These are phyloP conservation scores for Probosciger aterrimus DNA, from an alignment of 2,113 vertebrate species.

Conservation along the genomic window DNA sequence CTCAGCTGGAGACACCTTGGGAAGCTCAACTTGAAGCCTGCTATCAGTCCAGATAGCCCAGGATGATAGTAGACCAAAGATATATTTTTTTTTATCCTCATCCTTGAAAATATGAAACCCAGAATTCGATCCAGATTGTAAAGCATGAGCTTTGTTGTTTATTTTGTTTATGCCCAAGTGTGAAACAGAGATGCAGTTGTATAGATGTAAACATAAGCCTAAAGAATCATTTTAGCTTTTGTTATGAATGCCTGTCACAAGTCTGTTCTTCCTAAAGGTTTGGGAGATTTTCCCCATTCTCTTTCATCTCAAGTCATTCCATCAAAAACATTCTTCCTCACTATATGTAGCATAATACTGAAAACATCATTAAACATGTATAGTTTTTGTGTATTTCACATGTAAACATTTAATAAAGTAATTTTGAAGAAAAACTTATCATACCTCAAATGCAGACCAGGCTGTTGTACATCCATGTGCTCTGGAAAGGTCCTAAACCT, in stretches of 20 bases:
- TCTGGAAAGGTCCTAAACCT: not conserved
- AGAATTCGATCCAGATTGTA: not conserved
- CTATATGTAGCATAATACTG: not conserved
- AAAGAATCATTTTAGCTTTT: not conserved
- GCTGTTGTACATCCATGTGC: not conserved
- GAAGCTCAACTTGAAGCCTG: not conserved
- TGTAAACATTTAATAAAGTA: not conserved
- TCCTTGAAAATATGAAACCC: not conserved
- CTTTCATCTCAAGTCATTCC: not conserved
- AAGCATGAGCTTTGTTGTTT: not conserved
- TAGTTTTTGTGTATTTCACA: not conserved
- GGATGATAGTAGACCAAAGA: not conserved
- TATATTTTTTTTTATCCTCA: not conserved
- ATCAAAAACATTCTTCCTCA: not conserved
- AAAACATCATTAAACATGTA: not conserved
- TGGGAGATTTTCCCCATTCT: not conserved
- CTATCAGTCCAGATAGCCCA: not conserved
- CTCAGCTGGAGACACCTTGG: not conserved
- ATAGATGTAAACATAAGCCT: not conserved
- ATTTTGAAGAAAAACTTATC: not conserved
- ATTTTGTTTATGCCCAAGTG: not conserved
- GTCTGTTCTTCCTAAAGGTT: not conserved
- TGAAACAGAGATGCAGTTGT: not conserved
- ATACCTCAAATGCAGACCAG: not conserved
- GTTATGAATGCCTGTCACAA: not conserved